Percentiles rank a stretch among this genome's conserved stretches.
Conservation (phyloP, 2,113 vertebrate species). For the Psittacus erithacus region DNA sequence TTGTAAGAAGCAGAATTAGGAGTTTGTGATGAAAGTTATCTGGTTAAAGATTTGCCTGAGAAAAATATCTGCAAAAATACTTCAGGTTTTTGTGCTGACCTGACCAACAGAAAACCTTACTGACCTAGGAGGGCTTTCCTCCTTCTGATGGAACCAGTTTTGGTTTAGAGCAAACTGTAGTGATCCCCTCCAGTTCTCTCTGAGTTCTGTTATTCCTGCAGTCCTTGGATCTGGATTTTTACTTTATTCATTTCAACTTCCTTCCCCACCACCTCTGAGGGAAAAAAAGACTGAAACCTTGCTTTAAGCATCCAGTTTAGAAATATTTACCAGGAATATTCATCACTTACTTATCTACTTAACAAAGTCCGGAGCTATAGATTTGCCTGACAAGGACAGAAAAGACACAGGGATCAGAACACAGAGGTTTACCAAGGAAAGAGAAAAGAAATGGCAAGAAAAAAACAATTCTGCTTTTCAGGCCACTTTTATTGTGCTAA, state of each 20-base stretch:
- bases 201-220: not conserved
- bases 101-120: not conserved
- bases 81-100: not conserved
- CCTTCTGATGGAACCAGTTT: not conserved
- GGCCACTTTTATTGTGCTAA: not conserved
- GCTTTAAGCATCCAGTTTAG: not conserved
- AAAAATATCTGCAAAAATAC: not conserved
- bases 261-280: not conserved
- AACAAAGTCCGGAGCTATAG: not conserved
- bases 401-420: not conserved
- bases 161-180: not conserved
- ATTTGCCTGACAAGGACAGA: not conserved
- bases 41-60: not conserved
- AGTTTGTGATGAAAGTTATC: fast-evolving
- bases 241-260: not conserved
- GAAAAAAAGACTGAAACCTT: not conserved
- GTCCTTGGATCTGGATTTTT: not conserved
- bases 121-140: not conserved
- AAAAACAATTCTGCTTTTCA: not conserved
- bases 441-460: not conserved
- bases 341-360: not conserved
- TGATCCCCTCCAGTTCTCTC: not conserved
- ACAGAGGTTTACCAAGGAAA: not conserved
- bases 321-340: not conserved
- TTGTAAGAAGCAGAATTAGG: not conserved